A percentile compares a stretch with the other conserved stretches of the same genome.
phyloP scores from a whole-genome alignment of 2,797 vertebrate genomes.

The Cyprinodon diabolis region DNA sequence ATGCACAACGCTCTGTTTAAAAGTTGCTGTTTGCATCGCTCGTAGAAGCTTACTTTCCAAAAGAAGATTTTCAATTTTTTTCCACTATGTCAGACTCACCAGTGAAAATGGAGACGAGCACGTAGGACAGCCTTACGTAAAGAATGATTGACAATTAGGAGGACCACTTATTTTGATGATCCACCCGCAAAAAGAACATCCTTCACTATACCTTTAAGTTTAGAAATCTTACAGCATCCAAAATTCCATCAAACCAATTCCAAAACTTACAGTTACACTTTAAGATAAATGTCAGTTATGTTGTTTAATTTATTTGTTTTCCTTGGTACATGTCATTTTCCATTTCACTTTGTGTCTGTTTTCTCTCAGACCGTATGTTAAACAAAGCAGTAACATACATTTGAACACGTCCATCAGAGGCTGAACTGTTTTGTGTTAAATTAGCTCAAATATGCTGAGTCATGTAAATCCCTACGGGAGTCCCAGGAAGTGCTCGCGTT shows the following conservation, averaged over 20 bases:
- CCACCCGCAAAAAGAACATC: too few species aligned
- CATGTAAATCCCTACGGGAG: constrained; percentile 27
- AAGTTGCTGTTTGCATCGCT: too few species aligned
- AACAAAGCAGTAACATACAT: constrained; percentile 11
- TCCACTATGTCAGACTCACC: too few species aligned
- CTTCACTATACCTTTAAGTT: background rate
- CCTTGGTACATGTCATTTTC: background rate
- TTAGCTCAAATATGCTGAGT: constrained; percentile 50
- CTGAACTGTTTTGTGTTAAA: constrained; percentile 45
- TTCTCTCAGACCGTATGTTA: background rate
- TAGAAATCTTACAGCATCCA: background rate
- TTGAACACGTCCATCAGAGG: constrained; percentile 36
- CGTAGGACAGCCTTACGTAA: too few species aligned
- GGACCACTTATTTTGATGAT: too few species aligned
- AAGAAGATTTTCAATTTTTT: too few species aligned
- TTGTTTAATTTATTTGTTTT: background rate
- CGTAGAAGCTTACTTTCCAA: too few species aligned
- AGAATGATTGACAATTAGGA: too few species aligned
- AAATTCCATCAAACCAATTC: background rate
- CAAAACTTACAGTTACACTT: background rate
- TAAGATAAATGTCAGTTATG: background rate
- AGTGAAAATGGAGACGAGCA: too few species aligned
- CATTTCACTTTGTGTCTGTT: background rate
- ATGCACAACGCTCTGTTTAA: too few species aligned
- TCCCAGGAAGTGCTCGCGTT: constrained; percentile 19